Evolutionary conservation across 1,140 invertebrate species (phyloP).

Genomic region (Pogonus chalceus): DNA sequence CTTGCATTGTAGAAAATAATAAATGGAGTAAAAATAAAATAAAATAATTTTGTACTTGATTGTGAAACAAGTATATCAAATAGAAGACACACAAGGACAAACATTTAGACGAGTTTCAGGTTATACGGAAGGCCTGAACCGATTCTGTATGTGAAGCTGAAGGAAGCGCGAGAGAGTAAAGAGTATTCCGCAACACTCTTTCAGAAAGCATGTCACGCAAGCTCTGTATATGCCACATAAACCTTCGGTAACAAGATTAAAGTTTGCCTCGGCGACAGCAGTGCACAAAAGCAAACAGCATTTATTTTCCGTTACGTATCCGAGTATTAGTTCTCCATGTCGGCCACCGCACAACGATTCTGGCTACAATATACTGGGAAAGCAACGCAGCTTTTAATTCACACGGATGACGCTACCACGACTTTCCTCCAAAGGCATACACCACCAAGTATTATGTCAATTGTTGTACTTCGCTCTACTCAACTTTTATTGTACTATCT

Average conservation of each 20-base stretch:
- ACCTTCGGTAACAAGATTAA: neutral
- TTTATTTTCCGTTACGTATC: neutral
- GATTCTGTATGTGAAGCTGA: neutral
- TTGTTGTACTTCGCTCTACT: too few relatives aligned
- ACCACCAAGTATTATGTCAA: too few relatives aligned
- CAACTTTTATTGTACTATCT: too few relatives aligned
- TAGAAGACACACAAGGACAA: too few relatives aligned
- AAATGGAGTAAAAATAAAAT: too few relatives aligned
- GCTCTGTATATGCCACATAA: neutral
- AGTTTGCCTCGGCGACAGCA: neutral
- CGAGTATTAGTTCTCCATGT: too few relatives aligned
- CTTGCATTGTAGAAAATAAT: too few relatives aligned
- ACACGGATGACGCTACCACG: neutral
- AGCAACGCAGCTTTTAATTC: neutral
- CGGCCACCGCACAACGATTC: too few relatives aligned
- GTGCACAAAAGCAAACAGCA: neutral
- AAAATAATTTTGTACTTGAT: neutral
- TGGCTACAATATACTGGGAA: too few relatives aligned
- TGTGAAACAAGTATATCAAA: too few relatives aligned
- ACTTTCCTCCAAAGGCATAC: too few relatives aligned
- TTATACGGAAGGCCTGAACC: neutral
- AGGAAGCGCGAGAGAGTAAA: neutral
- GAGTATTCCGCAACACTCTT: neutral
- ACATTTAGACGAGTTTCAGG: neutral
- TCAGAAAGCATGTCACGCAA: neutral